A percentile compares a stretch with the other conserved stretches of the same genome.
Evolutionary conservation across 2,797 vertebrate genomes (phyloP).

Genomic region (Odontamblyopus rebecca): DNA sequence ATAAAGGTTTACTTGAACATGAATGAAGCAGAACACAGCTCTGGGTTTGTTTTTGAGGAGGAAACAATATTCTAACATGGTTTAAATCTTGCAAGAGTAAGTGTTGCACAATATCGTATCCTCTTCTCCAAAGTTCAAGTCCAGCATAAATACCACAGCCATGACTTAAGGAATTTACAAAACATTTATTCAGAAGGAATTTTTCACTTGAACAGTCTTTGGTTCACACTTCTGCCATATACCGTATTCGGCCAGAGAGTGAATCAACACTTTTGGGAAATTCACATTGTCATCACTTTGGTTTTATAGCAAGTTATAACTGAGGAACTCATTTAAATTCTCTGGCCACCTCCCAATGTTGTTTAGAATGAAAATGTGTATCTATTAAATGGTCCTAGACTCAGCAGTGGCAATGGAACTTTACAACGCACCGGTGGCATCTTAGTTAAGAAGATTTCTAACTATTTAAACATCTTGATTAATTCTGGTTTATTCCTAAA

Average conservation of each 20-base stretch:
- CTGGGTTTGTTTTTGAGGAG: no score
- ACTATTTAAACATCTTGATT: background rate
- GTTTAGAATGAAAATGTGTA: background rate
- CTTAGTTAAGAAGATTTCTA: background rate
- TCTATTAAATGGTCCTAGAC: background rate
- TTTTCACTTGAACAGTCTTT: background rate
- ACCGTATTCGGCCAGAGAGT: background rate
- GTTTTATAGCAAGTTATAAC: background rate
- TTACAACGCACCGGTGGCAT: background rate
- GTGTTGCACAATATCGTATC: no score
- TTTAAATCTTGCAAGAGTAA: no score
- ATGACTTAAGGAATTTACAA: background rate
- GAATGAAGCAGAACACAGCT: no score
- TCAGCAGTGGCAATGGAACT: background rate
- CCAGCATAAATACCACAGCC: background rate
- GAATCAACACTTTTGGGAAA: constrained; percentile 2
- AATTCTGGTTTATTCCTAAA: background rate
- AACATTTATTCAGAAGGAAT: background rate
- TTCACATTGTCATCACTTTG: background rate
- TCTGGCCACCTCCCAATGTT: background rate
- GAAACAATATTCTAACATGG: no score
- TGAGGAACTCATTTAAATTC: background rate
- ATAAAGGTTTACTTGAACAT: no score
- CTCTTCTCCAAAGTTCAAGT: no score
- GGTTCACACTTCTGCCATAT: background rate